Evolutionary conservation across 2,797 vertebrate species (phyloP).

Genomic region (Lithobates pipiens): DNA sequence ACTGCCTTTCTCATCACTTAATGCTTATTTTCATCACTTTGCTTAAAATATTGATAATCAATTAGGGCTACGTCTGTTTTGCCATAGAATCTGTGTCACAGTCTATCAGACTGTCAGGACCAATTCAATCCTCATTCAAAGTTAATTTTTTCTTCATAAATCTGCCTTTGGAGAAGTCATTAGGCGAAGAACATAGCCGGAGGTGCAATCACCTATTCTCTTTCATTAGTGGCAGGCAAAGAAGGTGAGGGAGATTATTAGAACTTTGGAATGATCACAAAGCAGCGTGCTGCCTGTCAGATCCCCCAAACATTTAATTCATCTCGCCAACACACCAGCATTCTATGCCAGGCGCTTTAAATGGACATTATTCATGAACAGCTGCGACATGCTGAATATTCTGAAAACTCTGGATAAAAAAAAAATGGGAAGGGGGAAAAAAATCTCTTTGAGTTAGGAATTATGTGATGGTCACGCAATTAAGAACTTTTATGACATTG

Average conservation of each 20-base stretch:
- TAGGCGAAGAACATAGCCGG: conserved; percentile 90
- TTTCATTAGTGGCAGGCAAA: conserved; percentile 98
- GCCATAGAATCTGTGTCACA: conserved; percentile 95
- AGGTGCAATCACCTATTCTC: conserved; percentile 99
- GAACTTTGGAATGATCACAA: conserved; percentile 99
- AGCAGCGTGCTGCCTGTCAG: conserved; percentile 98
- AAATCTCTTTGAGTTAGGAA: conserved; percentile 88
- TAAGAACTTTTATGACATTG: conserved; percentile 72
- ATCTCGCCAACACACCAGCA: conserved; percentile 87
- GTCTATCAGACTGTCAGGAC: conserved; percentile 97
- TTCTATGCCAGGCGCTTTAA: conserved; percentile 87
- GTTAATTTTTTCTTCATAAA: conserved; percentile 95
- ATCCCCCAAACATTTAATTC: conserved; percentile 99
- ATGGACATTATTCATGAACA: conserved; percentile 99
- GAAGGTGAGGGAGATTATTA: conserved; percentile 99
- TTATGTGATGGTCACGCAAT: conserved; percentile 86
- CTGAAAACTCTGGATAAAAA: conserved; percentile 79
- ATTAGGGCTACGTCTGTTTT: conserved; percentile 99
- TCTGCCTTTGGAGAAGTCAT: conserved; percentile 89
- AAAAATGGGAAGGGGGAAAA: conserved; percentile 21
- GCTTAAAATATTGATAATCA: conserved; percentile 99
- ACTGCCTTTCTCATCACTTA: conserved; percentile 91
- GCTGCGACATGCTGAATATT: conserved; percentile 94
- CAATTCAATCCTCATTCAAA: conserved; percentile 95
- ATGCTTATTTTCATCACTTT: conserved; percentile 99